Percentiles rank a stretch among this genome's conserved stretches.
phyloP scores from a whole-genome alignment of 2,888 invertebrate genomes.

The Agapetus fuscipes region DNA sequence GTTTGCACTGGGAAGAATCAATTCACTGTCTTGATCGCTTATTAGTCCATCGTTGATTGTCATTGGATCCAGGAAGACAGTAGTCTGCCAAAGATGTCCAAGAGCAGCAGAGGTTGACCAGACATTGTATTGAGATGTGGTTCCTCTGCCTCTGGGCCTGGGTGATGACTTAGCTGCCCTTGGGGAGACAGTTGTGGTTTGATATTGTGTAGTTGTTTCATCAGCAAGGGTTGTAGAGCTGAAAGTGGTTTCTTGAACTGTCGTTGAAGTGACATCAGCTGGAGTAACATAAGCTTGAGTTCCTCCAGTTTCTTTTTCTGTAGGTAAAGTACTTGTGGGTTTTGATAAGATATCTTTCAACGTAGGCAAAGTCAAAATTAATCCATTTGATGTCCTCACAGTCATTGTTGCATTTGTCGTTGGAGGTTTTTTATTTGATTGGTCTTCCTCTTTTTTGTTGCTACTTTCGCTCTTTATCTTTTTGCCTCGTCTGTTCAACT shows the following conservation, averaged over 20 bases:
- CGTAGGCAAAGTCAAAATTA: constrained; percentile 16
- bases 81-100: constrained; percentile 50
- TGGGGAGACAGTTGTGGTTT: constrained; percentile 12
- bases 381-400: constrained; percentile 16
- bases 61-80: constrained; percentile 60
- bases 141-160: constrained; percentile 8
- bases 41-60: constrained; percentile 59
- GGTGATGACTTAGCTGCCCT: constrained; percentile 9
- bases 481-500: constrained; percentile 35
- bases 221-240: constrained; percentile 9
- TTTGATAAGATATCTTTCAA: constrained; percentile 21
- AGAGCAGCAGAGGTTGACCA: constrained; percentile 21
- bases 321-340: constrained; percentile 14
- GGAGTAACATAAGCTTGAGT: constrained; percentile 15
- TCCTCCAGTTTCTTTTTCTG: constrained; percentile 17
- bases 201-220: constrained; percentile 12
- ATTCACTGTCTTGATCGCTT: constrained; percentile 29
- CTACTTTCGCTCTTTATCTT: constrained; percentile 27
- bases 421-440: constrained; percentile 24
- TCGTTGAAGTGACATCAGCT: constrained; percentile 17
- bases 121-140: constrained; percentile 16
- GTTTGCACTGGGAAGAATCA: constrained; percentile 30
- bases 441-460: constrained; percentile 22
- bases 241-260: constrained; percentile 7
- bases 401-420: constrained; percentile 13